These are phyloP conservation scores for Rattus rattus DNA, from an alignment of 2,113 vertebrate genomes.

Conservation along the genomic window DNA sequence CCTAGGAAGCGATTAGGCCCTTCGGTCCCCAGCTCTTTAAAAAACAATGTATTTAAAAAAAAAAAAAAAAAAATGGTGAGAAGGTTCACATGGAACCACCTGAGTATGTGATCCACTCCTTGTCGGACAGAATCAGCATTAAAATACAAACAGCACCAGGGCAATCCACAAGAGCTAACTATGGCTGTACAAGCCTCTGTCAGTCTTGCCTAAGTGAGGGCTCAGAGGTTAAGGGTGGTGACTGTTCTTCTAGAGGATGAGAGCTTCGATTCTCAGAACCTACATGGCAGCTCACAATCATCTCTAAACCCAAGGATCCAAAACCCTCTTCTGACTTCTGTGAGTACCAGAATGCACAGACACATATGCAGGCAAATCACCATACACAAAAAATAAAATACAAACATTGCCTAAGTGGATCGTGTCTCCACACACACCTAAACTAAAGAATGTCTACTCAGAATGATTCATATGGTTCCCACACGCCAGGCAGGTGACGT, in stretches of 20 bases:
- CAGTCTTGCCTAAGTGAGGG: background rate
- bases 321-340: background rate
- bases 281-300: background rate
- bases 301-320: background rate
- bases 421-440: background rate
- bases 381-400: background rate
- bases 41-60: too few species aligned
- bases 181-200: background rate
- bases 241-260: background rate
- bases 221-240: background rate
- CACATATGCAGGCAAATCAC: background rate
- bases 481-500: rapidly evolving
- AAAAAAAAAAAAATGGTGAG: too few species aligned
- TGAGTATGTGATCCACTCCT: too few species aligned
- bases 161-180: background rate
- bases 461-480: background rate
- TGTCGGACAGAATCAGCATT: too few species aligned
- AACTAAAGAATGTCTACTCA: background rate
- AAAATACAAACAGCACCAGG: too few species aligned
- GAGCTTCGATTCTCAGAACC: background rate
- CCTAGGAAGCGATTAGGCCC: too few species aligned
- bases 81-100: too few species aligned
- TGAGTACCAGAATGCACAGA: background rate
- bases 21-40: too few species aligned
- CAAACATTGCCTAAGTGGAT: background rate